Evolutionary conservation across 2,797 vertebrate genomes (phyloP), one percentile per base, ranked within the genome.

Genomic region (Arrhamphus sclerolepis): DNA sequence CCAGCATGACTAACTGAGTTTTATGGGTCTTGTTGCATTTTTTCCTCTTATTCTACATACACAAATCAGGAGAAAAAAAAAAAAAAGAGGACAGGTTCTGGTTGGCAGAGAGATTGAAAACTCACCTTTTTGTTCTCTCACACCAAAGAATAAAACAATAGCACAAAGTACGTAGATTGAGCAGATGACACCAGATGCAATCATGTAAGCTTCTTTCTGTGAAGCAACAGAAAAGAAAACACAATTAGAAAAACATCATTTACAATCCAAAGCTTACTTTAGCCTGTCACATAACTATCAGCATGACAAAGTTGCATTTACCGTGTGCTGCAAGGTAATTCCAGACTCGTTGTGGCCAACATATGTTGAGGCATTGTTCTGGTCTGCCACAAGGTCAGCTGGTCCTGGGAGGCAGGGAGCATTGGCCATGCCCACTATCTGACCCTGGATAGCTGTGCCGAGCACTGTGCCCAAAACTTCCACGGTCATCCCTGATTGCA

Each of bases 391-490:
- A 0, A 77, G n/a, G 4, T 84, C 70, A 0, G 0, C 17, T 0
- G 79, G 71, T 24, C 66, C 78, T 0, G 77, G 64, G 11, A 96
- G 49, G 80, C 97, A 99, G 26, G 95, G 93, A 0, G 93, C 90
- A 7, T 92, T 87, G 0, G 90, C 95, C 62, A 93, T 93, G 24
- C 97, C 97, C 49, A 98, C 96, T 0, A 99, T 99, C 89, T 99
- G 98, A 4, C 98, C 98, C 82, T 99, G 97, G 88, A 99, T 92
- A 0, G 96, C 97, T 0, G 97, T 98, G 39, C 96, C 95, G 9
- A 99, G 68, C 57, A 99, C 90, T 0, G 95, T 95, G 34, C 97
- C 98, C 76, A 99, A 73, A 46, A 98, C 94, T 77, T 99, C 98
- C 78, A 98, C 94, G 0, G 96, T 99, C 98, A 99, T 99, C 51